Percentiles rank a stretch among this genome's conserved stretches.
phyloP scores from a whole-genome alignment of 2,797 vertebrate species.

The Phoxinus dragarum region DNA sequence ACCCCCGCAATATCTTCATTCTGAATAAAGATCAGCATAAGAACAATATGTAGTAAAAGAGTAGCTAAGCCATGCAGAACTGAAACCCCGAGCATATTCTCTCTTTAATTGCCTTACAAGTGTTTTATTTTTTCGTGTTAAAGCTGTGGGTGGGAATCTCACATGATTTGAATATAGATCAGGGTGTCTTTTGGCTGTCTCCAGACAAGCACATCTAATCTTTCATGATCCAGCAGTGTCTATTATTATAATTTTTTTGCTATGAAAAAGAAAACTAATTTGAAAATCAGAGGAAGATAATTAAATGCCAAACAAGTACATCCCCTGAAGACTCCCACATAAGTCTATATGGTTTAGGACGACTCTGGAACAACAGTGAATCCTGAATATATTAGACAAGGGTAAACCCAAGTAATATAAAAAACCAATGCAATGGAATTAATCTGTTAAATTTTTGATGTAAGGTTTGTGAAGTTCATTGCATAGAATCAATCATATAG shows the following conservation, averaged over 20 bases:
- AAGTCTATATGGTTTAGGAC: conserved; percentile 47
- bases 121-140: conserved; percentile 23
- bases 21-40: not conserved
- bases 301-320: conserved; percentile 53
- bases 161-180: conserved; percentile 51
- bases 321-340: conserved; percentile 40
- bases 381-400: conserved; percentile 35
- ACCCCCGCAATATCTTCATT: not conserved
- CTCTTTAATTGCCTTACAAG: conserved; percentile 43
- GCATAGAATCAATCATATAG: not conserved
- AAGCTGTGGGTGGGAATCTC: conserved; percentile 36
- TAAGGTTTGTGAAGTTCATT: not conserved
- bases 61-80: not conserved
- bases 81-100: conserved; percentile 33
- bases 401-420: conserved; percentile 33
- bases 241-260: conserved; percentile 76
- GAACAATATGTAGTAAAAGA: not conserved
- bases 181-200: conserved; percentile 45
- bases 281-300: conserved; percentile 68
- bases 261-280: conserved; percentile 69
- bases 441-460: not conserved
- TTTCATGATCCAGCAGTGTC: conserved; percentile 72
- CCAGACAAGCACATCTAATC: conserved; percentile 65
- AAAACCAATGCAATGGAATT: not conserved
- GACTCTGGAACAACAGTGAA: conserved; percentile 40